phyloP scores from a whole-genome alignment of 2,797 vertebrate species.

The Fundulus diaphanus region DNA sequence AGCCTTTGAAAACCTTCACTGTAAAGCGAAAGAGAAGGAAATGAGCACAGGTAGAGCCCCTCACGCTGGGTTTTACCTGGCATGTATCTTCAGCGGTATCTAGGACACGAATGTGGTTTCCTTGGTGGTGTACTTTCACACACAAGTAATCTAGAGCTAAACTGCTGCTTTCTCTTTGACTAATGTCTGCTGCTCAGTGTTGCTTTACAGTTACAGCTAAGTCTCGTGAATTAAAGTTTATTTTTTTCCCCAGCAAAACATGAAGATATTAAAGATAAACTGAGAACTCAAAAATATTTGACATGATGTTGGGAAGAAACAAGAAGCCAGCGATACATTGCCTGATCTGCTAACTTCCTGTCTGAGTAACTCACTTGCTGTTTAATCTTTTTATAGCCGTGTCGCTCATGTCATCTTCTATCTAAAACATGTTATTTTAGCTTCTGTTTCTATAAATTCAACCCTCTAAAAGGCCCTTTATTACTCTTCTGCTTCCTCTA shows the following conservation, averaged over 20 bases:
- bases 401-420: no score
- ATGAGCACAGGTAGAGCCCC: background rate
- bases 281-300: background rate
- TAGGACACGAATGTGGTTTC: slow-evolving; percentile 28
- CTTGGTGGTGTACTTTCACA: slow-evolving; percentile 12
- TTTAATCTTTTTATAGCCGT: background rate
- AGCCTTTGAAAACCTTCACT: background rate
- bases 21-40: background rate
- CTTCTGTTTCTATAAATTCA: background rate
- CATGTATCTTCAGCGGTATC: slow-evolving; percentile 46
- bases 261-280: background rate
- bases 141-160: background rate
- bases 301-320: slow-evolving; percentile 1
- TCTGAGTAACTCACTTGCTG: background rate
- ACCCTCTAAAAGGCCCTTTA: background rate
- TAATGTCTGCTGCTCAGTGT: background rate
- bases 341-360: background rate
- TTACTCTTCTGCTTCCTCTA: background rate
- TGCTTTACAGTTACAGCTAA: background rate
- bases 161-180: background rate
- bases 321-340: slow-evolving; percentile 7
- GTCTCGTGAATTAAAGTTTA: background rate
- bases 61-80: slow-evolving; percentile 35
- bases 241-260: background rate
- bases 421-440: background rate